These are phyloP conservation scores for Nestor notabilis DNA, from an alignment of 2,113 vertebrate genomes.

Conservation along the genomic window DNA sequence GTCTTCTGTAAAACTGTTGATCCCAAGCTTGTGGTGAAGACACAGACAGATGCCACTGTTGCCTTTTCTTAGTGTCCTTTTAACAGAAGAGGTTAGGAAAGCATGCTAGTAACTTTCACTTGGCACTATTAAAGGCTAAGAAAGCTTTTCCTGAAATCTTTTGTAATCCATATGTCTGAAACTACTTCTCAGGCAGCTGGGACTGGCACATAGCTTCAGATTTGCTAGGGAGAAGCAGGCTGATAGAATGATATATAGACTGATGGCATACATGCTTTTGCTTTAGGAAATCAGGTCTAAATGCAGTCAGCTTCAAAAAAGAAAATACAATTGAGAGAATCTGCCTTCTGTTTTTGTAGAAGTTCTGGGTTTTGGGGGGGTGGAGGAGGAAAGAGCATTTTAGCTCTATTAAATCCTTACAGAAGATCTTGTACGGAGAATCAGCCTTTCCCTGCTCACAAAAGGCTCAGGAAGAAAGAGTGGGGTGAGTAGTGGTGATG, in stretches of 20 bases:
- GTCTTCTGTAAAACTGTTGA: neutral
- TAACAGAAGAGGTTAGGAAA: neutral
- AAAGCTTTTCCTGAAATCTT: neutral
- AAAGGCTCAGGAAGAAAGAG: neutral
- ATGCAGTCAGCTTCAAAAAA: neutral
- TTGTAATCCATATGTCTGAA: neutral
- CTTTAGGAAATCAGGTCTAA: neutral
- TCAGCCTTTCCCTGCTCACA: neutral
- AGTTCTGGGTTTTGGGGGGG: neutral
- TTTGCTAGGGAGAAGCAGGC: neutral
- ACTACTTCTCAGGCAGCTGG: neutral
- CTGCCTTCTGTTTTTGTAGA: neutral
- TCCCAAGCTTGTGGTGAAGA: neutral
- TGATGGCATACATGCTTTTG: neutral
- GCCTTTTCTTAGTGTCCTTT: neutral
- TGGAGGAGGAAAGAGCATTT: neutral
- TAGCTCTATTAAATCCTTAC: neutral
- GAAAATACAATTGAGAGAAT: neutral
- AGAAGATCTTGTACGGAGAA: neutral
- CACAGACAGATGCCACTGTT: neutral
- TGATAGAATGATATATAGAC: neutral
- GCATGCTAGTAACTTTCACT: neutral
- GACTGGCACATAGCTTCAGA: neutral
- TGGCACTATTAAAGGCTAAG: neutral
- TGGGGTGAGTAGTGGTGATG: accelerated